Percentiles rank a stretch among this genome's conserved stretches.
These are phyloP conservation scores for Phaetusa simplex DNA, from an alignment of 2,113 vertebrate genomes.

Conservation along the genomic window DNA sequence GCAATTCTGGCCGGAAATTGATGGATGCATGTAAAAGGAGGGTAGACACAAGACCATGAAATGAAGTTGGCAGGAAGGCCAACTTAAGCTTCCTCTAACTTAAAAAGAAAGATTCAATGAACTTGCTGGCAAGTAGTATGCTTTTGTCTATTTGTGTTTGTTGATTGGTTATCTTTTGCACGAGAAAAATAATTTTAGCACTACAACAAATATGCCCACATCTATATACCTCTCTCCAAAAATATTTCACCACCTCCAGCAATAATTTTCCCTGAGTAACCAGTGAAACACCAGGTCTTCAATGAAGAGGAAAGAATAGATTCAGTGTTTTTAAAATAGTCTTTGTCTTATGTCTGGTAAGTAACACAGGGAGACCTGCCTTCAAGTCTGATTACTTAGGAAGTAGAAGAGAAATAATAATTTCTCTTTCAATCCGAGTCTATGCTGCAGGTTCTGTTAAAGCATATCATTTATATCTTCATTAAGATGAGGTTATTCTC, in stretches of 20 bases:
- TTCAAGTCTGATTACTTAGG: not conserved
- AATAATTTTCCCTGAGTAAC: not conserved
- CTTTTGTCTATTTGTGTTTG: not conserved
- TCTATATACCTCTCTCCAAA: not conserved
- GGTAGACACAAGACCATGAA: not conserved
- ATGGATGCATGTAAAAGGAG: not conserved
- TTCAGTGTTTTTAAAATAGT: not conserved
- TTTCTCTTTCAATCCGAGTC: not conserved
- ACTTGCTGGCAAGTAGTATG: not conserved
- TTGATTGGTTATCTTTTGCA: not conserved
- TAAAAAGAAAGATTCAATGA: not conserved
- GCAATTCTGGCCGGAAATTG: not conserved
- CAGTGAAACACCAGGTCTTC: not conserved
- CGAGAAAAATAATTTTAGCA: not conserved
- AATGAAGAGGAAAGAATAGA: not conserved
- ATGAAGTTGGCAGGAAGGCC: not conserved
- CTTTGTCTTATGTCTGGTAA: not conserved
- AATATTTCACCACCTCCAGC: not conserved
- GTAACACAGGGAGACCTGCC: not conserved
- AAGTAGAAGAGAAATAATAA: not conserved
- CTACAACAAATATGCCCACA: not conserved
- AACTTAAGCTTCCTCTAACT: not conserved
- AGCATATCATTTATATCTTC: not conserved
- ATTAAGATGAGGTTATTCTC: not conserved
- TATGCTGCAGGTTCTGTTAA: not conserved